Evolutionary conservation across 2,113 vertebrate genomes (phyloP), one percentile per base, ranked within the genome.

Genomic region (Mugil cephalus): DNA sequence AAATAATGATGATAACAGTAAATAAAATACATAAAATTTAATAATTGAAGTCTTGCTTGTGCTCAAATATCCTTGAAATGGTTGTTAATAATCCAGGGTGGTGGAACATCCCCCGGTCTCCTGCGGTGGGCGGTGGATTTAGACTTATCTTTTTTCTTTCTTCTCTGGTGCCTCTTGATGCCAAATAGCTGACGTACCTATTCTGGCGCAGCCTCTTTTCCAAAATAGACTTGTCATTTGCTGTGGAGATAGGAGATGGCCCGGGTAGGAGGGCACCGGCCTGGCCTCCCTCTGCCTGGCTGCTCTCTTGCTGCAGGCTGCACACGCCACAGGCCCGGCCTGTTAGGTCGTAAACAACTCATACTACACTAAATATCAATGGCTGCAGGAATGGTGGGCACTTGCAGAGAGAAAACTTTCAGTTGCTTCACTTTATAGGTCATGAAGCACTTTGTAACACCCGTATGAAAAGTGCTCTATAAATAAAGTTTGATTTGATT

Each of bases 201-300:
- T 58, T 92, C 90, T 83, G 82, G 92, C 91, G 84, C 93, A 81
- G 90, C 92, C 93, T 93, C 92, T 86, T 90, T 84, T 96, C 95
- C 85, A 97, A 97, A 98, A 98, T 98, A 98, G 96, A 95, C 88
- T 84, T 95, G 95, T 95, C 95, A 94, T 90, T 94, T 94, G 58
- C 58, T 43, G 79, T 8, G 59, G 48, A 93, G 88, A 66, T 30
- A 84, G 79, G 74, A 91, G 93, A 93, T 89, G 79, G 66, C n/a
- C 68, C 34, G 39, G 47, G 17, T 36, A 19, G 45, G 7, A 36
- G 62, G 50, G 73, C 34, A 73, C 76, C 58, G 55, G 34, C 21
- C 65, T 40, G 74, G 60, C 39, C 69, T 59, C 67, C 39, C 69
- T 59, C 67, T 71, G 48, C 59, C 1, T 61, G 48, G 50, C 59